Base-by-base conservation (phyloP, 2,888 invertebrate species). In the Brachyptera risi region DNA sequence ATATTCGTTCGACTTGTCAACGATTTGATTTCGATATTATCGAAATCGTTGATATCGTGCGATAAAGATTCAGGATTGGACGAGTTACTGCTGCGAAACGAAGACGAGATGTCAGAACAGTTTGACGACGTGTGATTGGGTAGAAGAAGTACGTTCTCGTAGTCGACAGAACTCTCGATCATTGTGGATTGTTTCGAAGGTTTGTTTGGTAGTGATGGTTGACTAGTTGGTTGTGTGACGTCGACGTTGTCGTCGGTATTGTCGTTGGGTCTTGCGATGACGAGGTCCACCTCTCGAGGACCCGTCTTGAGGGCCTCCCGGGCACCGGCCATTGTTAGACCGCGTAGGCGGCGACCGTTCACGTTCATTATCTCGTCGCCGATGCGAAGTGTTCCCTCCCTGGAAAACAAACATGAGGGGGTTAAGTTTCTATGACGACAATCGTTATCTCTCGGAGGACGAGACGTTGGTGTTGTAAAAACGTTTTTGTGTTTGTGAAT, bases 311-410 rank as follows among this genome's bases (percentile, higher is more conserved):
- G 75, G n/a, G 84, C 81, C 73, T 83, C 83, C 69, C 83, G 80
- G 44, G 85, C 85, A 73, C 84, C 84, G 1, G 81, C 73, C 83
- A 84, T 84, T 26, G 80, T 81, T 17, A 88, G 75, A 54, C 86
- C 85, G 3, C 84, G 80, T 54, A 90, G 77, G 67, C 85, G 77
- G 64, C 82, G 80, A 11, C 88, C 88, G 70, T 88, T 88, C 3
- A 88, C 86, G 66, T 86, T 86, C 24, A 88, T 78, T 24, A 89
- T 80, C 71, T 88, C 86, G 71, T 89, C 88, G 13, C 87, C 87
- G 31, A 86, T 80, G 59, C 80, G 79, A 59, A 89, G 73, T 1
- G 83, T 79, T 1, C 86, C 85, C 69, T 87, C 85, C 84, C 31
- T 31, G 31, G 11, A 11, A 11, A 31, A 31, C 31, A 31, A 11